These are phyloP conservation scores for Lethocerus indicus DNA, from an alignment of 1,140 invertebrate genomes.

Conservation along the genomic window DNA sequence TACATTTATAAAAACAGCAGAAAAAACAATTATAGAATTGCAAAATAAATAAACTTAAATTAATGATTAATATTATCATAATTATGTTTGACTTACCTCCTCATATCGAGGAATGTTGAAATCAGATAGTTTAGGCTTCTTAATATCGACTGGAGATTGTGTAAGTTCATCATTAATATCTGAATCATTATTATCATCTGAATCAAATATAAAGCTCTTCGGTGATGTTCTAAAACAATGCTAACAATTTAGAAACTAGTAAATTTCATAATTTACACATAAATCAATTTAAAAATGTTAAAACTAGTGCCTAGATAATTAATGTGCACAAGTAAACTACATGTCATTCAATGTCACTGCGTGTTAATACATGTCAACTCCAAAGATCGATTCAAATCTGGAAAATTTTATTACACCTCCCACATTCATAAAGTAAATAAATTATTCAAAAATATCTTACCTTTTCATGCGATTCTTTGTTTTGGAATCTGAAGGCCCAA, in stretches of 20 bases:
- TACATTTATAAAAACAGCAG: background rate
- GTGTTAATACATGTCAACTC: too few relatives aligned
- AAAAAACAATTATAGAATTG: background rate
- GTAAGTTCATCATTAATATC: background rate
- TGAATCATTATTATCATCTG: slow-evolving; percentile 1
- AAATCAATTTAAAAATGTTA: too few relatives aligned
- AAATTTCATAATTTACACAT: too few relatives aligned
- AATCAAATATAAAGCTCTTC: slow-evolving; percentile 6
- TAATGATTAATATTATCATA: background rate
- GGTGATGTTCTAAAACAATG: background rate
- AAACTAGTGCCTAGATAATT: too few relatives aligned
- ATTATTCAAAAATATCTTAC: slow-evolving; percentile 4
- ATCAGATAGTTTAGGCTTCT: slow-evolving; percentile 6
- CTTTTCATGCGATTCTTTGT: slow-evolving; percentile 5
- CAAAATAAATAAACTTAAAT: too few relatives aligned
- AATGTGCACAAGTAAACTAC: too few relatives aligned
- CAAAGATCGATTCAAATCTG: too few relatives aligned
- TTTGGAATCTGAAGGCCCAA: background rate
- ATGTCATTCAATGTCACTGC: too few relatives aligned
- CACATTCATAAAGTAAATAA: background rate
- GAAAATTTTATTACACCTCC: too few relatives aligned
- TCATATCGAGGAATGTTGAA: slow-evolving; percentile 8
- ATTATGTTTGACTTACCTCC: slow-evolving; percentile 1
- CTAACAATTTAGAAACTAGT: background rate
- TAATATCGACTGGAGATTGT: background rate